Conservation (phyloP, 2,888 invertebrate species). For the Dyspetes luteomarginatus region DNA sequence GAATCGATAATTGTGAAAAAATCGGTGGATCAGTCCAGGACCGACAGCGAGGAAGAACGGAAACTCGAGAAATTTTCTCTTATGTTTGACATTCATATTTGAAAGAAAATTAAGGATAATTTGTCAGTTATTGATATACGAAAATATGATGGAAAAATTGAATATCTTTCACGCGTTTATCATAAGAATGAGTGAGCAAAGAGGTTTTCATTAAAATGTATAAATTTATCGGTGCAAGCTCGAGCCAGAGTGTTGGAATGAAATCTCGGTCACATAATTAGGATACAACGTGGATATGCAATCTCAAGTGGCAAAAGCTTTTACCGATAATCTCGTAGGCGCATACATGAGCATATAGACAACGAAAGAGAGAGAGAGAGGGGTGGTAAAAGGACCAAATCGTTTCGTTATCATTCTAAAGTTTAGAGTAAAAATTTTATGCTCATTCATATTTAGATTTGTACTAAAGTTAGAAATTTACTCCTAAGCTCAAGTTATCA, state of each 20-base stretch:
- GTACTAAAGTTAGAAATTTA: too few species aligned
- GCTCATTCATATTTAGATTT: too few species aligned
- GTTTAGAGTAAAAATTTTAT: too few species aligned
- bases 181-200: background rate
- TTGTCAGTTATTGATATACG: too few species aligned
- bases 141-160: background rate
- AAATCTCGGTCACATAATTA: constrained; percentile 17
- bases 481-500: too few species aligned
- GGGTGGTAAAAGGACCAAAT: background rate
- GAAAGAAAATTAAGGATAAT: too few species aligned
- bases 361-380: background rate
- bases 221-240: too few species aligned
- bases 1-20: constrained; percentile 7
- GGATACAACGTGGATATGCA: constrained; percentile 17
- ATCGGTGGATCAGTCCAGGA: background rate
- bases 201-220: background rate
- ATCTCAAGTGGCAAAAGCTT: constrained; percentile 48
- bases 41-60: constrained; percentile 7
- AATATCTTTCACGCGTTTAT: background rate
- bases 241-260: too few species aligned
- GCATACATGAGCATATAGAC: constrained; percentile 1
- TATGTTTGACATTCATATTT: too few species aligned
- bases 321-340: constrained; percentile 11
- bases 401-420: too few species aligned
- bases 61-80: background rate